Base-by-base conservation (phyloP, 2,888 invertebrate species). In the Heteromurus nitidus region DNA sequence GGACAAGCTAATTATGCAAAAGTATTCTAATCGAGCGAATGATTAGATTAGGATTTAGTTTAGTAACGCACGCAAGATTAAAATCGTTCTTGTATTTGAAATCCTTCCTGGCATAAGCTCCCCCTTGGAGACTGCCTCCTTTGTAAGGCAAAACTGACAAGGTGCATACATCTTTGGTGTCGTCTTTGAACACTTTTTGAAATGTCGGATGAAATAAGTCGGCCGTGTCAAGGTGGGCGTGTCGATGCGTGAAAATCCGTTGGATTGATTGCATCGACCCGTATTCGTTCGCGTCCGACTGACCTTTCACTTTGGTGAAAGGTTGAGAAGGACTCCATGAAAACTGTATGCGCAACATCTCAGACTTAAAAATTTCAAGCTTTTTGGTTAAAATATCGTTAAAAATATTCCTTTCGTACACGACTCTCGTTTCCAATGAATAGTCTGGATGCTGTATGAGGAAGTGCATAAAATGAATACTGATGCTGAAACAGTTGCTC, bases 21-120 rank as follows among this genome's bases (percentile, higher is more conserved):
- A n/a, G n/a, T n/a, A n/a, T n/a, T n/a, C n/a, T n/a, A n/a, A n/a
- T n/a, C n/a, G n/a, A n/a, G n/a, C n/a, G n/a, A n/a, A n/a, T n/a
- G n/a, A n/a, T n/a, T n/a, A n/a, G n/a, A n/a, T n/a, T n/a, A n/a
- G n/a, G n/a, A n/a, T n/a, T n/a, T n/a, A n/a, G n/a, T n/a, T n/a
- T n/a, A n/a, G n/a, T n/a, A n/a, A n/a, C n/a, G n/a, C 24, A 74
- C 74, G 53, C 74, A 18, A 20, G 31, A 53, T 74, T 74, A 47
- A 74, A 64, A 26, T 74, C 53, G 11, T 53, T 50, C 24, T 65
- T 20, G 24, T 24, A 55, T 13, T 20, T 13, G 20, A 74, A 64
- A 1, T 26, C 64, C 26, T 74, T 74, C 42, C 42, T 30, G 1
- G 62, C 65, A 20, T 53, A 74, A 13, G 55, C n/a, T 9, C 74